phyloP scores from a whole-genome alignment of 2,797 vertebrate species.

The Carapus acus region DNA sequence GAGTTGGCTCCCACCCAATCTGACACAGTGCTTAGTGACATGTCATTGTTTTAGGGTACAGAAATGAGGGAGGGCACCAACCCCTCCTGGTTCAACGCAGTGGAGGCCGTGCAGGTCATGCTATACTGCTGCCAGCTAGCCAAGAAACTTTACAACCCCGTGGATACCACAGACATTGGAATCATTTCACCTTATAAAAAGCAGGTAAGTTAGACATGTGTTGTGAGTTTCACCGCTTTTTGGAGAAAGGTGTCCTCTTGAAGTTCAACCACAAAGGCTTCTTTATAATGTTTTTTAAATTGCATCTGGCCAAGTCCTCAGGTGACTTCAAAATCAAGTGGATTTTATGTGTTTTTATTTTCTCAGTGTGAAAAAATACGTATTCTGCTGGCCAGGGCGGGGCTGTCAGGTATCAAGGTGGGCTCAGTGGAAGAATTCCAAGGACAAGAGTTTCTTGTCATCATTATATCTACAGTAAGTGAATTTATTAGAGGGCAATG shows the following conservation, averaged over 20 bases:
- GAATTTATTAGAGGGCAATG: slow-evolving; percentile 16
- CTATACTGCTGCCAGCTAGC: slow-evolving; percentile 87
- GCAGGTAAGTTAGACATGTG: too few relatives aligned
- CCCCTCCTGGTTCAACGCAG: slow-evolving; percentile 93
- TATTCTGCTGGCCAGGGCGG: slow-evolving; percentile 78
- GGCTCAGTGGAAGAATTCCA: slow-evolving; percentile 98
- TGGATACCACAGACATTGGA: slow-evolving; percentile 78
- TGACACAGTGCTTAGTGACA: background rate
- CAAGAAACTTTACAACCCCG: slow-evolving; percentile 73
- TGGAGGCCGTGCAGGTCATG: slow-evolving; percentile 90
- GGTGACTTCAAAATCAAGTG: background rate
- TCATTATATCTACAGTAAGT: slow-evolving; percentile 86
- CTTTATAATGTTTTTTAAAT: background rate
- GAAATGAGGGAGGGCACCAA: slow-evolving; percentile 87
- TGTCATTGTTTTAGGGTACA: slow-evolving; percentile 69
- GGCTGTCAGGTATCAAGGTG: slow-evolving; percentile 86
- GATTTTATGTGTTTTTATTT: background rate
- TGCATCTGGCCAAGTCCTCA: background rate
- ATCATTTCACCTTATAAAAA: slow-evolving; percentile 91
- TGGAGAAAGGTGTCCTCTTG: background rate
- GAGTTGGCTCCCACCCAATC: too few relatives aligned
- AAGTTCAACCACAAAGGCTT: background rate
- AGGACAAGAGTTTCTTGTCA: slow-evolving; percentile 84
- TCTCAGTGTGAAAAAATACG: slow-evolving; percentile 88
- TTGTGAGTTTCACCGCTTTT: too few relatives aligned